These are phyloP conservation scores for Drosophila prolongata DNA, from an alignment of 2,888 invertebrate genomes.

Conservation along the genomic window DNA sequence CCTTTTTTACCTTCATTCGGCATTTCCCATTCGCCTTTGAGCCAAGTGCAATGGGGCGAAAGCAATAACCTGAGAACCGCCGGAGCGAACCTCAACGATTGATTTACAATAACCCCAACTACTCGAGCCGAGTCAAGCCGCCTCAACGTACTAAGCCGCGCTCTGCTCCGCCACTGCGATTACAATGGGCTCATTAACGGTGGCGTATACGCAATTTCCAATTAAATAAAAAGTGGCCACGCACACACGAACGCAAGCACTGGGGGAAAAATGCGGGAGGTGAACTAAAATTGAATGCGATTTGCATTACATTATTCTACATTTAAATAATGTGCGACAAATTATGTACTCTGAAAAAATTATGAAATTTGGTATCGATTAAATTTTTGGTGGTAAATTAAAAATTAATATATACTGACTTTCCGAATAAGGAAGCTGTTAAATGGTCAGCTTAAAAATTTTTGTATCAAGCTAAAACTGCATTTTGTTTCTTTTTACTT, in stretches of 20 bases:
- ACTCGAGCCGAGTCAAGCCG: conserved; percentile 39
- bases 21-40: conserved; percentile 57
- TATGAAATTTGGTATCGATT: too few relatives aligned
- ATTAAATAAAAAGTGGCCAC: conserved; percentile 69
- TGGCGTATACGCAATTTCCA: conserved; percentile 78
- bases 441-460: too few relatives aligned
- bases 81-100: conserved; percentile 58
- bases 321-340: too few relatives aligned
- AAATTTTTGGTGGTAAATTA: too few relatives aligned
- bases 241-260: conserved; percentile 19
- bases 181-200: conserved; percentile 74
- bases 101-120: conserved; percentile 79
- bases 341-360: too few relatives aligned
- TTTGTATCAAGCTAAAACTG: too few relatives aligned
- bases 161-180: conserved; percentile 35
- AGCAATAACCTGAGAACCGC: conserved; percentile 31
- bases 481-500: too few relatives aligned
- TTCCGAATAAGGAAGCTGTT: too few relatives aligned
- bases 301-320: too few relatives aligned
- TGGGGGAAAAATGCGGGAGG: background rate
- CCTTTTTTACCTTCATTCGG: background rate
- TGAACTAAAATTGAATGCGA: too few relatives aligned
- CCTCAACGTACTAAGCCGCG: conserved; percentile 46
- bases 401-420: too few relatives aligned
- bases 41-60: conserved; percentile 30